Base-by-base conservation (phyloP, 2,113 vertebrate species). In the cat (Felis catus) region DNA sequence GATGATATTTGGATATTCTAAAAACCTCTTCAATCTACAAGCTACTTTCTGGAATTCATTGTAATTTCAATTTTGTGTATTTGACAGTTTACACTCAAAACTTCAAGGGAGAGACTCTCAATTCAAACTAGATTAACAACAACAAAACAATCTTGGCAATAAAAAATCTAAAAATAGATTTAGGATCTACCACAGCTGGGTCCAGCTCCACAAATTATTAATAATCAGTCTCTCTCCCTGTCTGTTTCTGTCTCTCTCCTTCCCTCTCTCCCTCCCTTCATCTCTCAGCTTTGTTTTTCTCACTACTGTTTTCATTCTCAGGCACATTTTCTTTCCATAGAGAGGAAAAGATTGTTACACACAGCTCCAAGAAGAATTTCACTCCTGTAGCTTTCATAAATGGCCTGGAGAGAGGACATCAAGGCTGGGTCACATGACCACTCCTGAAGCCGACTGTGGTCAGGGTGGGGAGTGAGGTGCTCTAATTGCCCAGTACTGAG, bases 41-140 rank as follows among this genome's bases (percentile, higher is more conserved):
- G 0, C 36, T 18, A 70, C 8, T 89, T 82, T 81, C 36, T 92
- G 11, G 39, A 94, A 82, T 73, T 85, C 61, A 84, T 33, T 61
- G 2, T 80, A n/a, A 51, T 96, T 93, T 73, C 29, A 63, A 51
- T 68, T 89, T 93, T 91, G 65, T 91, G 13, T 89, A 61, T 92
- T 53, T 86, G 23, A 92, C 4, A 58, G 6, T n/a, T 70, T n/a
- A 65, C 25, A 39, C 10, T 51, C 18, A 66, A 48, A 89, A 93
- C 89, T 93, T 76, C 58, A 89, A 73, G 16, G 66, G 78, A 94
- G 41, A 65, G 1, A 71, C 51, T 81, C 13, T 4, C 15, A 84
- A 65, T 61, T 88, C 27, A 93, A 79, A 76, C 71, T 48, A 97
- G 36, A 4, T 89, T 70, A 33, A 91, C 55, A 18, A 53, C 48